phyloP scores from a whole-genome alignment of 2,888 invertebrate genomes.

The Chesias legatella region DNA sequence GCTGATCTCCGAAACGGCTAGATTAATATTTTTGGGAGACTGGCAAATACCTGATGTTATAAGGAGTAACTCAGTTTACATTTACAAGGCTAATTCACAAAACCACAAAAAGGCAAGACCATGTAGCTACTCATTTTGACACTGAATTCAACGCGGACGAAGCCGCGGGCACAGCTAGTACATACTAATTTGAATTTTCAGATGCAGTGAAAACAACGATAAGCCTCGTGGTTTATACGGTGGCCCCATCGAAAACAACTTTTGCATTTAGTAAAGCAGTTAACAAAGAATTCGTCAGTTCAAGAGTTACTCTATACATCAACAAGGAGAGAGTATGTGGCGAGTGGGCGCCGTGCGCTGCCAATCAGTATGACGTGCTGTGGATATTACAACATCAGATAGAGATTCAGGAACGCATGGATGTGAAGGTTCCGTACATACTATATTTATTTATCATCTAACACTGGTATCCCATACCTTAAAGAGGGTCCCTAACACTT shows the following conservation, averaged over 20 bases:
- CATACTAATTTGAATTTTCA: too few species aligned
- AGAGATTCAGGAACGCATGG: slow-evolving; percentile 36
- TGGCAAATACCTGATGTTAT: too few species aligned
- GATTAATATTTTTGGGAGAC: too few species aligned
- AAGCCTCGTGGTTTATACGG: slow-evolving; percentile 54
- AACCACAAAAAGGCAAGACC: too few species aligned
- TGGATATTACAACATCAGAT: slow-evolving; percentile 64
- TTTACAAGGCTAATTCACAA: too few species aligned
- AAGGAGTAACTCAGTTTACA: too few species aligned
- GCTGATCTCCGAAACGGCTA: too few species aligned
- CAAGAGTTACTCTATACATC: slow-evolving; percentile 45
- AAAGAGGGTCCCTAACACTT: too few species aligned
- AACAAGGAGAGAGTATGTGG: slow-evolving; percentile 46
- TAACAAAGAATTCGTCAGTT: slow-evolving; percentile 40
- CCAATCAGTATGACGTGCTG: slow-evolving; percentile 65
- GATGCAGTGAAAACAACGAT: slow-evolving; percentile 68
- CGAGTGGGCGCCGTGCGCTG: slow-evolving; percentile 64
- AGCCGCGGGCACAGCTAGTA: too few species aligned
- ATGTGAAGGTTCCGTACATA: slow-evolving; percentile 48
- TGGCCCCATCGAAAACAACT: slow-evolving; percentile 53
- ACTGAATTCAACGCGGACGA: too few species aligned
- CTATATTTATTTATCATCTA: slow-evolving; percentile 1
- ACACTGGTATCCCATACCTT: too few species aligned
- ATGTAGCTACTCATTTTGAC: too few species aligned
- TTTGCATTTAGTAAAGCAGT: slow-evolving; percentile 65